Percentiles rank a stretch among this genome's conserved stretches.
Evolutionary conservation across 2,888 invertebrate genomes (phyloP).

Genomic region (Deroplatys truncata): DNA sequence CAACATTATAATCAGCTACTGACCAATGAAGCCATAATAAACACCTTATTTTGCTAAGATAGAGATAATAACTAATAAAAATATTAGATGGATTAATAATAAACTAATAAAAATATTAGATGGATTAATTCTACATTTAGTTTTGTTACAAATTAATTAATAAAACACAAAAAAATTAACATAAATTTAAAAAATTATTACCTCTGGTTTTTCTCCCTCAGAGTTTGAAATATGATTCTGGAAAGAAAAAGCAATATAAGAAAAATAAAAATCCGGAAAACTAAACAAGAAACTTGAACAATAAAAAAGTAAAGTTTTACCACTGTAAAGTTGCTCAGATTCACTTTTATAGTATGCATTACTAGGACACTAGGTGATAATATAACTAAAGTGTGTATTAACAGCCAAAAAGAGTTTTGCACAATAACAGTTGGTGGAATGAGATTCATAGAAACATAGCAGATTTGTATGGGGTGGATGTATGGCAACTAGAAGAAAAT

Average conservation of each 20-base stretch:
- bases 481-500: too few species aligned
- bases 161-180: not conserved
- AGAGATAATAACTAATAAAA: too few species aligned
- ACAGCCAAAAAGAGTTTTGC: too few species aligned
- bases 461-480: too few species aligned
- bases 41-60: too few species aligned
- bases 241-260: slow-evolving; percentile 16
- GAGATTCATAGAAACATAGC: too few species aligned
- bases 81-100: not conserved
- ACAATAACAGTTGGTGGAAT: too few species aligned
- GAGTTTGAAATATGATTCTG: slow-evolving; percentile 4
- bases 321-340: not conserved
- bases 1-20: too few species aligned
- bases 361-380: too few species aligned
- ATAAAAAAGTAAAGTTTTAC: not conserved
- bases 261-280: slow-evolving; percentile 18
- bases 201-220: not conserved
- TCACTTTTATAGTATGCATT: not conserved
- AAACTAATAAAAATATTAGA: too few species aligned
- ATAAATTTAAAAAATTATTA: not conserved
- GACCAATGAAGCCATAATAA: too few species aligned
- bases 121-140: not conserved
- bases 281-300: slow-evolving; percentile 16
- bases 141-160: not conserved
- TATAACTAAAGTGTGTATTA: too few species aligned